A percentile compares a stretch with the other conserved stretches of the same genome.
These are phyloP conservation scores for Trididemnum nubilum DNA, from an alignment of 23 tunicate species.

Conservation along the genomic window DNA sequence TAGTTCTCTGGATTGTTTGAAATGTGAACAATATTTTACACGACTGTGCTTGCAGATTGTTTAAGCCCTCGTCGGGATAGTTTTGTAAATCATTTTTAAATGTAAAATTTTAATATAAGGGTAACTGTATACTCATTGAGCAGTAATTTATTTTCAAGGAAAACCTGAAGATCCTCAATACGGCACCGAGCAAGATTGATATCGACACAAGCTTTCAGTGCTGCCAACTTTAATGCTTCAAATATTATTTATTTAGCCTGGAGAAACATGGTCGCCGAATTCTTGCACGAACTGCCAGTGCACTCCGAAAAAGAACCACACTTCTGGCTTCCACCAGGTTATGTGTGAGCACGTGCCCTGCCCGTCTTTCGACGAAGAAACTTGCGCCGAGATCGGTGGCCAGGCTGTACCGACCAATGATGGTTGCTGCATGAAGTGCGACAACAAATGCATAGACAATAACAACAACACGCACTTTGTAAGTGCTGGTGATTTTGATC, in stretches of 20 bases:
- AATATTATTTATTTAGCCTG: slow-evolving; percentile 72
- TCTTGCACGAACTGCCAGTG: slow-evolving; percentile 64
- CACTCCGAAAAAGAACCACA: slow-evolving; percentile 24
- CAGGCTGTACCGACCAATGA: slow-evolving; percentile 68
- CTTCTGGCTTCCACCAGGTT: slow-evolving; percentile 72
- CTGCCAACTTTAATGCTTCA: too few species aligned
- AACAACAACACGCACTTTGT: slow-evolving; percentile 68
- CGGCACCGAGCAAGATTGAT: too few species aligned
- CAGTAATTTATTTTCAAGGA: too few species aligned
- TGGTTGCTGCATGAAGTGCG: slow-evolving; percentile 88
- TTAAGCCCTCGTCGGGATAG: too few species aligned
- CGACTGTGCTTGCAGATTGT: too few species aligned
- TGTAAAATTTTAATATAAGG: too few species aligned
- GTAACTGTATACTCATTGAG: too few species aligned
- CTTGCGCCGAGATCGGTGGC: slow-evolving; percentile 55
- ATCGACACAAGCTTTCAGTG: too few species aligned
- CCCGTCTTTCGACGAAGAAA: slow-evolving; percentile 55
- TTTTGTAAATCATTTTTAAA: too few species aligned
- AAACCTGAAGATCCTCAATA: too few species aligned
- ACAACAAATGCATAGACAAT: slow-evolving; percentile 64
- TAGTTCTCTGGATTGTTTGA: too few species aligned
- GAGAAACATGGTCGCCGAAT: slow-evolving; percentile 54
- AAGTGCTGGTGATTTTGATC: not conserved
- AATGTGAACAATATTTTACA: too few species aligned
- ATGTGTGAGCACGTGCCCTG: slow-evolving; percentile 52